These are phyloP conservation scores for Troides aeacus DNA, from an alignment of 2,888 invertebrate genomes.

Conservation along the genomic window DNA sequence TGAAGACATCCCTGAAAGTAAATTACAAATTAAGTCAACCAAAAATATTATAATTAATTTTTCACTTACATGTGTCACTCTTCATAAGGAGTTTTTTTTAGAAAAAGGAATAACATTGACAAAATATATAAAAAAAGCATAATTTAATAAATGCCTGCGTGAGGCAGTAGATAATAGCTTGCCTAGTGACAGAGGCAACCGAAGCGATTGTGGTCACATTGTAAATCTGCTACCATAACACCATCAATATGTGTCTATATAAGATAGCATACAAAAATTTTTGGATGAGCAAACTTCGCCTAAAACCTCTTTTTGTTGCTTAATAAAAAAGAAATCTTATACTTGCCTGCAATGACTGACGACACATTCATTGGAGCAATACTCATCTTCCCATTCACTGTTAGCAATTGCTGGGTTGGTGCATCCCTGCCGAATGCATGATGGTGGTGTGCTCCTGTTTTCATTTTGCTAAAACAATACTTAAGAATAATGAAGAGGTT, in stretches of 20 bases:
- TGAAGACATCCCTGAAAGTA: slow-evolving; percentile 91
- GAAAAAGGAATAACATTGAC: no score
- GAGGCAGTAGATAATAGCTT: no score
- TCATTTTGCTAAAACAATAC: slow-evolving; percentile 64
- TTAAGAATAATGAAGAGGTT: slow-evolving; percentile 21
- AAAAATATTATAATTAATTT: slow-evolving; percentile 3
- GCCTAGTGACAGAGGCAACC: no score
- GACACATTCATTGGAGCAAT: slow-evolving; percentile 98
- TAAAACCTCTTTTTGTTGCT: no score
- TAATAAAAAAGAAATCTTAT: not conserved
- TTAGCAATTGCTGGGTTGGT: slow-evolving; percentile 94
- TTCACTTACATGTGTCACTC: not conserved
- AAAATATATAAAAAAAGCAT: no score
- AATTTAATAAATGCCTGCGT: no score
- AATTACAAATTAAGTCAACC: slow-evolving; percentile 36
- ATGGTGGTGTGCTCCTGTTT: slow-evolving; percentile 68
- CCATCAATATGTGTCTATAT: no score
- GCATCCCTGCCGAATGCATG: slow-evolving; percentile 94
- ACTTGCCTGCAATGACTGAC: slow-evolving; percentile 93
- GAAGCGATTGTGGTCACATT: no score
- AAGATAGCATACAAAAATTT: no score
- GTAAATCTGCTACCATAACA: no score
- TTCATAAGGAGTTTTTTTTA: not conserved
- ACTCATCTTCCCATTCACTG: slow-evolving; percentile 97
- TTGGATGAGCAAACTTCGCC: no score